Evolutionary conservation across 2,113 vertebrate species (phyloP), one percentile per base, ranked within the genome.

Genomic region (Silurus asotus): DNA sequence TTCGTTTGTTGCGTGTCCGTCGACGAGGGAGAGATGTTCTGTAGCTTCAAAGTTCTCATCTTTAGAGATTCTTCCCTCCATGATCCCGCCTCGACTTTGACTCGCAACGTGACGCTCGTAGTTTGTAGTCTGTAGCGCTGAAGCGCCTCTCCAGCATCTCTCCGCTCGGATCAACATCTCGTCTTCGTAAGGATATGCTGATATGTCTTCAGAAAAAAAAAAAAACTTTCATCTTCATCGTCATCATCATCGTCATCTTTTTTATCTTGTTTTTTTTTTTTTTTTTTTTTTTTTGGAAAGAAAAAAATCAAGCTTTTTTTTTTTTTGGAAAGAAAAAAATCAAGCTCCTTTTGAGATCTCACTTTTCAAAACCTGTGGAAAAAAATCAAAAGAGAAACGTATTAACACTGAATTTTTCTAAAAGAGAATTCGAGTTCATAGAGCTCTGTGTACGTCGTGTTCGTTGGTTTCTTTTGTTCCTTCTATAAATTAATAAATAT

Each of bases 1-100:
- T 93, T 93, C 93, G 93, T 95, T 95, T 93, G 93, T 94, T 95
- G 94, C 93, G 95, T 96, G 94, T 92, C 93, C 94, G 94, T 94
- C 91, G 93, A 93, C 94, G 93, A 94, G 94, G 91, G 92, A 94
- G 93, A 94, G 93, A 93, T 94, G 93, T 92, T 93, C 91, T 93
- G 92, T 93, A 92, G 93, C 92, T 75, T 93, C 89, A 92, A 85
- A 86, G 93, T 93, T 89, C 65, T 85, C 37, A 84, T 87, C 77
- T 80, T 89, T 89, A 84, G 86, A 91, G 85, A 85, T 87, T 86
- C 37, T 37, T 84, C 49, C 72, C 82, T 58, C 79, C 83, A 79
- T 87, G 88, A 92, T 90, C 92, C 88, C 90, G 90, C 92, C 89
- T 92, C 88, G 92, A 91, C 90, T 93, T 92, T 93, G 37, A 37